A percentile compares a stretch with the other conserved stretches of the same genome.
These are phyloP conservation scores for Darevskia mixta DNA, from an alignment of 2,797 vertebrate genomes.

Conservation along the genomic window DNA sequence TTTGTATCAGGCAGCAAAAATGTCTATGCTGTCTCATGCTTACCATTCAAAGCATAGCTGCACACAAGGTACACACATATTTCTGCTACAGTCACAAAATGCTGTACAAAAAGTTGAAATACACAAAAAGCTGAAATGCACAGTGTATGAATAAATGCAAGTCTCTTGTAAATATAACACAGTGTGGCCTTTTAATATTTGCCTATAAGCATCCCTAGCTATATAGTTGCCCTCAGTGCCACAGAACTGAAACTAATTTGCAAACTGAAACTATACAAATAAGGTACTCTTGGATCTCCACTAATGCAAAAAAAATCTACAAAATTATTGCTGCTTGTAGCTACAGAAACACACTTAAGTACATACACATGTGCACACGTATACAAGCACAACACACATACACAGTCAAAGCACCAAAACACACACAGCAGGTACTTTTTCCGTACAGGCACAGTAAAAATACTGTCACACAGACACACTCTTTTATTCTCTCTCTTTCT, in stretches of 20 bases:
- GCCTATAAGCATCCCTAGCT: not conserved
- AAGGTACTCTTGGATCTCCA: not conserved
- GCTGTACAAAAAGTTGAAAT: not conserved
- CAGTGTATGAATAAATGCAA: not conserved
- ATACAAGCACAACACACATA: not conserved
- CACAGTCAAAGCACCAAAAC: not conserved
- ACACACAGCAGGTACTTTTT: not conserved
- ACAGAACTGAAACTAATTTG: not conserved
- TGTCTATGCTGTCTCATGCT: not conserved
- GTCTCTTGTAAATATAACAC: not conserved
- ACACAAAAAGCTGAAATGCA: not conserved
- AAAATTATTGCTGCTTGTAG: not conserved
- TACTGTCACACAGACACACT: conserved; percentile 24
- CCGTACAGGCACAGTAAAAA: conserved; percentile 1
- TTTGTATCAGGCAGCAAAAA: not conserved
- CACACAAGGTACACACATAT: conserved; percentile 5
- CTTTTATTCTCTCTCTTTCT: not conserved
- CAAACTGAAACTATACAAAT: not conserved
- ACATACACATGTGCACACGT: not conserved
- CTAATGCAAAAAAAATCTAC: not conserved
- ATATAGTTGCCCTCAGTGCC: not conserved
- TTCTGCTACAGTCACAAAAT: not conserved
- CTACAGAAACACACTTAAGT: conserved; percentile 4
- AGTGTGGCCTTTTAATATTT: not conserved
- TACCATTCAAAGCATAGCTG: not conserved